phyloP scores from a whole-genome alignment of 2,888 invertebrate genomes.

The Euproctis similis region DNA sequence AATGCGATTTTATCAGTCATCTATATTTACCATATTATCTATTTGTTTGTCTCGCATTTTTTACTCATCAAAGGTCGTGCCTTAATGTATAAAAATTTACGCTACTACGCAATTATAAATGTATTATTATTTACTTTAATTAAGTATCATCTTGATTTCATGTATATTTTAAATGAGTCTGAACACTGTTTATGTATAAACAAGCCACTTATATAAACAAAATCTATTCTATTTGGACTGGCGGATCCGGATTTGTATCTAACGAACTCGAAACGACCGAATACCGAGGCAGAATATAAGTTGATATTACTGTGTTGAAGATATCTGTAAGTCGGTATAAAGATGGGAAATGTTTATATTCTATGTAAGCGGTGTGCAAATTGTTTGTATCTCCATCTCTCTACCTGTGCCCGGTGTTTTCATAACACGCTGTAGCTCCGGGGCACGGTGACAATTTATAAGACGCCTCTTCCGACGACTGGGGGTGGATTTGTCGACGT shows the following conservation, averaged over 20 bases:
- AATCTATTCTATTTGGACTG: neutral
- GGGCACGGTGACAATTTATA: conserved; percentile 61
- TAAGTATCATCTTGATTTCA: no score
- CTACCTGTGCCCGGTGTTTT: conserved; percentile 62
- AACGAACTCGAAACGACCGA: conserved; percentile 23
- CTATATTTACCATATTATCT: no score
- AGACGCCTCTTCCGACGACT: conserved; percentile 39
- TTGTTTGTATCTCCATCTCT: conserved; percentile 60
- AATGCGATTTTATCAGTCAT: no score
- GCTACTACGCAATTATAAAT: no score
- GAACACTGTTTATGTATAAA: no score
- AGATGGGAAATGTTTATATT: conserved; percentile 65
- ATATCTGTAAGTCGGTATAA: conserved; percentile 41
- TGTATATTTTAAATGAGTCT: no score
- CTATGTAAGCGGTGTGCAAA: conserved; percentile 63
- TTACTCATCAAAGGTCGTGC: no score
- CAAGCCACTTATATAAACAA: neutral
- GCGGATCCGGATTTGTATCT: conserved; percentile 1
- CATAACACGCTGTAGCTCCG: conserved; percentile 58
- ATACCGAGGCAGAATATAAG: conserved; percentile 30
- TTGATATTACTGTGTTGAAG: conserved; percentile 37
- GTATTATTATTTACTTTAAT: no score
- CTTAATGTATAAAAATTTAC: no score
- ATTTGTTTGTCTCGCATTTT: no score
- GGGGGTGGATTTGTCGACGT: conserved; percentile 65